Conservation (phyloP, 2,888 invertebrate species). For the Pollenia amentaria region DNA sequence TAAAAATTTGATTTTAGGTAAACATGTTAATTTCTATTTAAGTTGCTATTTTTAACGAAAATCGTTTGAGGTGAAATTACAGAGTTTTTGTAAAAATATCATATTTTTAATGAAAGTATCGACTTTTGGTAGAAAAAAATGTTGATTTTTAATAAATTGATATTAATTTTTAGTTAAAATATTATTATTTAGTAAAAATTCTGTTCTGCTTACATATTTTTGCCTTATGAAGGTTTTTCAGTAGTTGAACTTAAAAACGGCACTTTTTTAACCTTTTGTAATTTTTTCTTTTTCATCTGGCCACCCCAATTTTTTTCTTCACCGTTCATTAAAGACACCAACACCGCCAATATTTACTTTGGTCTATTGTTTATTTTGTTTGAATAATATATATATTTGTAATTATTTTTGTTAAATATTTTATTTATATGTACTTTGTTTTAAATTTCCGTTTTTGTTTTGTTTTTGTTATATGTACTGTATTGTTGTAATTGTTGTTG, state of each 20-base stretch:
- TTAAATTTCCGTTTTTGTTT: conserved; percentile 35
- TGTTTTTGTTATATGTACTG: conserved; percentile 71
- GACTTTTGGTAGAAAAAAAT: too few relatives aligned
- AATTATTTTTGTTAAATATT: conserved; percentile 72
- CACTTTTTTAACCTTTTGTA: background rate
- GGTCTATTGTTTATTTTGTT: conserved; percentile 81
- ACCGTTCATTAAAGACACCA: conserved; percentile 72
- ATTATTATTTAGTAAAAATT: too few relatives aligned
- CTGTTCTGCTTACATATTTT: too few relatives aligned
- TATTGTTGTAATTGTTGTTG: conserved; percentile 73
- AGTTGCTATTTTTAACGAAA: too few relatives aligned
- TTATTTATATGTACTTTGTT: conserved; percentile 58
- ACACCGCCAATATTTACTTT: conserved; percentile 83
- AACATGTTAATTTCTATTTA: too few relatives aligned
- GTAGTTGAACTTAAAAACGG: background rate
- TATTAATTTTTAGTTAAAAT: too few relatives aligned
- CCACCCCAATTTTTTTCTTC: conserved; percentile 10
- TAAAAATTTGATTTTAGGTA: too few relatives aligned
- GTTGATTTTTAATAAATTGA: too few relatives aligned
- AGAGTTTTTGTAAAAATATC: too few relatives aligned
- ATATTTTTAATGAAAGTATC: too few relatives aligned
- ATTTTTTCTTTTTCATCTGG: background rate
- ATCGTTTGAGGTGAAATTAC: too few relatives aligned
- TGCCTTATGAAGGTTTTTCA: too few relatives aligned
- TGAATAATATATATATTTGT: conserved; percentile 75